Conservation (phyloP, 2,113 vertebrate species). For the Alligator mississippiensis region DNA sequence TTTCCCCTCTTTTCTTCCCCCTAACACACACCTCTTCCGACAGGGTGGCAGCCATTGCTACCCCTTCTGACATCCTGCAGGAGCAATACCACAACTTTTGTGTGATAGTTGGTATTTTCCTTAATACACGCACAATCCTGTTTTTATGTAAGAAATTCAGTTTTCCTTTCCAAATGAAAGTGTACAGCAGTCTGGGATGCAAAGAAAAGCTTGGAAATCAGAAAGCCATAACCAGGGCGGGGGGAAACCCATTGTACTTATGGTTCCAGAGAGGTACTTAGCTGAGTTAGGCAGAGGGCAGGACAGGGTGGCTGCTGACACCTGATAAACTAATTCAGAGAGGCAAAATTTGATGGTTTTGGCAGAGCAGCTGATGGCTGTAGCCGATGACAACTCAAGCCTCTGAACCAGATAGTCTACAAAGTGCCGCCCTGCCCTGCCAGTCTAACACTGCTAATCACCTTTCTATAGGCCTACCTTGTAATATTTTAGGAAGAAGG, state of each 20-base stretch:
- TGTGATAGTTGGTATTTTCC: background rate
- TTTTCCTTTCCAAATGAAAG: background rate
- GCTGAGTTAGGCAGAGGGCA: no score
- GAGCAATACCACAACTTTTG: background rate
- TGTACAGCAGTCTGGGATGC: background rate
- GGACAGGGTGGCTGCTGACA: no score
- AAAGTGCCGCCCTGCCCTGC: no score
- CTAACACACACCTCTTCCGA: background rate
- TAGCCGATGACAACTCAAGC: no score
- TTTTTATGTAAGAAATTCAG: background rate
- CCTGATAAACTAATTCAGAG: no score
- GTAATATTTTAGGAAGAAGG: fast-evolving
- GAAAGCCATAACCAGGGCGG: no score
- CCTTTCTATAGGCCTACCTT: background rate
- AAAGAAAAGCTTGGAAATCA: background rate
- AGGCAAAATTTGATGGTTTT: no score
- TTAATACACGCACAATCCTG: background rate
- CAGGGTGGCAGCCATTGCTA: background rate
- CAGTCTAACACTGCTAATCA: no score
- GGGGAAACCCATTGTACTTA: no score
- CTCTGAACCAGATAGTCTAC: no score
- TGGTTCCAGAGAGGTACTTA: no score
- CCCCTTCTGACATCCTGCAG: background rate
- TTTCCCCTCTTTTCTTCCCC: background rate
- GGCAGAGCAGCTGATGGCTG: no score